phyloP scores from a whole-genome alignment of 2,797 vertebrate species.

The Galaxias olidus region DNA sequence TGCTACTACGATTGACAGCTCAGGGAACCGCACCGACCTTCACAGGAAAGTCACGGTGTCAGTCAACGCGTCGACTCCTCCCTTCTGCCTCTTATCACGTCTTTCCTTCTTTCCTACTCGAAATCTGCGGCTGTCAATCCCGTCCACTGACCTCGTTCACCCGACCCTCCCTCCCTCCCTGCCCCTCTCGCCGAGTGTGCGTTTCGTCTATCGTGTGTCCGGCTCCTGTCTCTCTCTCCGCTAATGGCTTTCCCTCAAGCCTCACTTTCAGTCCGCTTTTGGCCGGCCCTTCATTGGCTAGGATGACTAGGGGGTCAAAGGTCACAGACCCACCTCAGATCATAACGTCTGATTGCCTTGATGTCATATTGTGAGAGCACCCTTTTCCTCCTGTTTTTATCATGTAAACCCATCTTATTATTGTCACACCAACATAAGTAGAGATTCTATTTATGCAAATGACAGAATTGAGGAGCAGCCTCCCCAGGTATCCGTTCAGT shows the following conservation, averaged over 20 bases:
- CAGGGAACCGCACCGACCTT: conserved; percentile 7
- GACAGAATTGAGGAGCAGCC: too few relatives aligned
- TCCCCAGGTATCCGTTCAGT: too few relatives aligned
- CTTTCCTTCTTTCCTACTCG: not conserved
- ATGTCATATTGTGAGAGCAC: not conserved
- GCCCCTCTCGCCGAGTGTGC: conserved; percentile 36
- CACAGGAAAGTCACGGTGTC: conserved; percentile 44
- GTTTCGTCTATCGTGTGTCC: conserved; percentile 61
- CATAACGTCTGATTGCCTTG: too few relatives aligned
- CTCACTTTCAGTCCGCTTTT: conserved; percentile 18
- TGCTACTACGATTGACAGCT: not conserved
- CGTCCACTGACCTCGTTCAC: not conserved
- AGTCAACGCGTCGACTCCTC: conserved; percentile 20
- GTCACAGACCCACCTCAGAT: not conserved
- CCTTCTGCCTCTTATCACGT: conserved; percentile 1
- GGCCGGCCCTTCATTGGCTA: not conserved
- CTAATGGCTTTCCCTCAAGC: conserved; percentile 58
- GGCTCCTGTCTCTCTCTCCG: conserved; percentile 37
- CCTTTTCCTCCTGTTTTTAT: too few relatives aligned
- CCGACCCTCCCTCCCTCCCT: not conserved
- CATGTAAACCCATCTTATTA: too few relatives aligned
- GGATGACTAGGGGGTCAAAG: not conserved
- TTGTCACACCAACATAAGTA: too few relatives aligned
- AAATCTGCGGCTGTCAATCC: too few relatives aligned
- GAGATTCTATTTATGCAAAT: too few relatives aligned